phyloP scores from a whole-genome alignment of 2,888 invertebrate genomes.

The Leucophenga montana region DNA sequence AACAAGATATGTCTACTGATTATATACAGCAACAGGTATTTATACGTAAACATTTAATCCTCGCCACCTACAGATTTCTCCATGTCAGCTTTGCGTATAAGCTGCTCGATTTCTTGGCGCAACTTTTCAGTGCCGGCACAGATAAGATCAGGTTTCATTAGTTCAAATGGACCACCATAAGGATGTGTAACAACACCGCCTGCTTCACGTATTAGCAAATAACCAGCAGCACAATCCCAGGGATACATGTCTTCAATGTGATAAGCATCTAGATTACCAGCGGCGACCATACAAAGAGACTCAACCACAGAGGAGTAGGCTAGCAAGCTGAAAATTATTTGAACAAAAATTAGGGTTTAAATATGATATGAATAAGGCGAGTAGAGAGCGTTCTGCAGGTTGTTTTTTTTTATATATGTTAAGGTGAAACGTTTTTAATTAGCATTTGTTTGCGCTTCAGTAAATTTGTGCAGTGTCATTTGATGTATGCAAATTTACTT shows the following conservation, averaged over 20 bases:
- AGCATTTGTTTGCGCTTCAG: background rate
- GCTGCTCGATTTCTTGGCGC: constrained; percentile 73
- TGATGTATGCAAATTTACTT: no score
- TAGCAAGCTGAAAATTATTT: constrained; percentile 69
- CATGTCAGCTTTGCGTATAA: constrained; percentile 75
- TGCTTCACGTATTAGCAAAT: constrained; percentile 83
- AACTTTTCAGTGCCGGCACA: constrained; percentile 75
- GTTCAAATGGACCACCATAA: constrained; percentile 75
- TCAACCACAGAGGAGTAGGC: constrained; percentile 82
- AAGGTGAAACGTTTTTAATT: background rate
- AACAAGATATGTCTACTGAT: no score
- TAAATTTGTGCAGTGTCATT: background rate
- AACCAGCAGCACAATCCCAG: constrained; percentile 87
- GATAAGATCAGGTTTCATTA: constrained; percentile 77
- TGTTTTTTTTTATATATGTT: background rate
- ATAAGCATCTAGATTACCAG: constrained; percentile 80
- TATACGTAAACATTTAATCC: constrained; percentile 28
- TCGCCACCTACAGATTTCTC: constrained; percentile 58
- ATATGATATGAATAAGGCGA: no score
- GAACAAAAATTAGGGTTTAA: background rate
- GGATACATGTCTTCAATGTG: constrained; percentile 82
- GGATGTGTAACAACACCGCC: constrained; percentile 82
- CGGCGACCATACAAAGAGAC: constrained; percentile 81
- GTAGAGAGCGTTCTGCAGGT: background rate
- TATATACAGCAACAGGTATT: background rate